Evolutionary conservation across 2,888 invertebrate species (phyloP), one percentile per base, ranked within the genome.

Genomic region (Hemithea aestivaria): DNA sequence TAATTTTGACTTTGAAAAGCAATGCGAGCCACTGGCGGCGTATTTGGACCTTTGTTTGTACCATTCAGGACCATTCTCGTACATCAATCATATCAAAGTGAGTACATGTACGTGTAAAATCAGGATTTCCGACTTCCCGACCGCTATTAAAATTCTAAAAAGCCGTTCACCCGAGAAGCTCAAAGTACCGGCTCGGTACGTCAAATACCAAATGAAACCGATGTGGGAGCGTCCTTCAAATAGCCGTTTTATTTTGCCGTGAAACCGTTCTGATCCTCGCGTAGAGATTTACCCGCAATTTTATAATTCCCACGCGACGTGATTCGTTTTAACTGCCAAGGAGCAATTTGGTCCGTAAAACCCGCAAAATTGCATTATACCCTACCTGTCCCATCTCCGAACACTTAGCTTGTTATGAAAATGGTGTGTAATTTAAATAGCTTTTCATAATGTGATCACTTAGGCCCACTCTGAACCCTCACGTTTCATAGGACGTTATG

Each of bases 241-340:
- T 63, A 51, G 37, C 44, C 53, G 44, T 64, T 73, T 67, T 66
- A 71, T 71, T 58, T 56, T 43, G 56, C 51, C 53, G 44, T 51
- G 49, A 55, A 61, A 60, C 58, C 59, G 48, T 71, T 77, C 73
- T 64, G 67, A 72, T 73, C 66, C 27, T 57, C 55, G 53, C 51
- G 54, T 52, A 49, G 65, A 64, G 70, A 65, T 76, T 72, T 67
- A 53, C 62, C 71, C 67, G 55, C 70, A 73, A 75, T 74, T 78
- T 77, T 71, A 71, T 76, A 75, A 79, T 73, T 69, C 71, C 62
- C 48, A 38, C 35, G 68, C 62, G 69, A 66, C 72, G 69, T 77
- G 71, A 77, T 78, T 71, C 72, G 72, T 70, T 76, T 74, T 71
- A 72, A 73, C 64, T 70, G 67, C 57, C 64, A 70, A 71, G 70